Percentiles rank a stretch among this genome's conserved stretches.
Evolutionary conservation across 1,140 invertebrate genomes (phyloP).

Genomic region (Octopus sinensis): DNA sequence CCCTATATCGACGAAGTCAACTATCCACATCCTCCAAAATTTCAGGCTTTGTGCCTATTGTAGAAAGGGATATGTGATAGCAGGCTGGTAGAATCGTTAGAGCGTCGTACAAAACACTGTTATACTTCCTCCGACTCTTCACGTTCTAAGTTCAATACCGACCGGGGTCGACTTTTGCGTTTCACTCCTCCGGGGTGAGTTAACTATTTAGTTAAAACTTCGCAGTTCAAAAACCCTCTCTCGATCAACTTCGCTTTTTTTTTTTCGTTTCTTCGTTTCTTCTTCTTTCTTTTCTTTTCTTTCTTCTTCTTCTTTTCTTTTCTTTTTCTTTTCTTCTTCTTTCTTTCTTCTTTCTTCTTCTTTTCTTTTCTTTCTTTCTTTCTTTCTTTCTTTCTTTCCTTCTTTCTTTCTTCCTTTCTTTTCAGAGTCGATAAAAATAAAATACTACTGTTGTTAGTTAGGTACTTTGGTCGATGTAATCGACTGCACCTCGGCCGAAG

Average conservation of each 20-base stretch:
- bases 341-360: not conserved
- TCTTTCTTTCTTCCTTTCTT: not conserved
- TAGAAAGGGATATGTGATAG: no score
- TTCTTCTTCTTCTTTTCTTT: constrained; percentile 1
- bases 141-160: no score
- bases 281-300: not conserved
- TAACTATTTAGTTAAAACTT: not conserved
- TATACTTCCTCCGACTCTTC: no score
- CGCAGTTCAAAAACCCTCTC: not conserved
- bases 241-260: not conserved
- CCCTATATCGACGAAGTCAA: no score
- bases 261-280: not conserved
- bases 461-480: no score
- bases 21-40: no score
- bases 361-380: not conserved
- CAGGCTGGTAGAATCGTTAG: no score
- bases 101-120: no score
- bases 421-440: not conserved
- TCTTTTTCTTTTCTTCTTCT: not conserved
- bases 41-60: no score
- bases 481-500: no score
- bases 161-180: no score
- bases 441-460: not conserved
- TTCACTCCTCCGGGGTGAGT: no score
- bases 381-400: not conserved